Conservation (phyloP, 2,888 invertebrate genomes). For the Trissoscelio sp. region DNA sequence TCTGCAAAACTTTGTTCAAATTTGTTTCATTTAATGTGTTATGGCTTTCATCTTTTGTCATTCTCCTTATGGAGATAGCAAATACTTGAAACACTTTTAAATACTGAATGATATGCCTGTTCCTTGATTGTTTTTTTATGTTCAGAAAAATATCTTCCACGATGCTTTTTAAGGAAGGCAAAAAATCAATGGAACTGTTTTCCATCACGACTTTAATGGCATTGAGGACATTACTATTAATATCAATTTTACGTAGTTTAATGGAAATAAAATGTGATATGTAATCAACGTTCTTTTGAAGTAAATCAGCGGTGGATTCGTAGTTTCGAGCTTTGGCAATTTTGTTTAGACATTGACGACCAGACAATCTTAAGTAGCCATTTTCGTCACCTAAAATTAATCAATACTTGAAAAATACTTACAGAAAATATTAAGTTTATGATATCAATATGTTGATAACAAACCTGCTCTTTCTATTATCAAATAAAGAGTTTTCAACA, state of each 20-base stretch:
- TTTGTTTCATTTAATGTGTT: slow-evolving; percentile 29
- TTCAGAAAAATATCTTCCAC: slow-evolving; percentile 88
- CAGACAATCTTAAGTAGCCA: slow-evolving; percentile 86
- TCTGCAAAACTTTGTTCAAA: slow-evolving; percentile 59
- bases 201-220: slow-evolving; percentile 90
- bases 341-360: slow-evolving; percentile 85
- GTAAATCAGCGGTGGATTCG: slow-evolving; percentile 85
- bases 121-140: slow-evolving; percentile 86
- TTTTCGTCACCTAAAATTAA: slow-evolving; percentile 86
- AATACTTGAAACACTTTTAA: slow-evolving; percentile 90
- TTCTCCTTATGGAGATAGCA: slow-evolving; percentile 86
- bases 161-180: slow-evolving; percentile 88
- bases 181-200: slow-evolving; percentile 87
- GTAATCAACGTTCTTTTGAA: slow-evolving; percentile 89
- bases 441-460: background rate
- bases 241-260: slow-evolving; percentile 86
- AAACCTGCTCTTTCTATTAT: slow-evolving; percentile 89
- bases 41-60: slow-evolving; percentile 82
- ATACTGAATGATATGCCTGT: slow-evolving; percentile 86
- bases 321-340: slow-evolving; percentile 86
- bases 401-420: background rate
- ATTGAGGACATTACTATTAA: slow-evolving; percentile 88
- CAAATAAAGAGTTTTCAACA: slow-evolving; percentile 88
- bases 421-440: background rate
- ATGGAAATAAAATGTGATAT: slow-evolving; percentile 89